Conservation (phyloP, 1,140 invertebrate species). For the Ganaspis sp. region DNA sequence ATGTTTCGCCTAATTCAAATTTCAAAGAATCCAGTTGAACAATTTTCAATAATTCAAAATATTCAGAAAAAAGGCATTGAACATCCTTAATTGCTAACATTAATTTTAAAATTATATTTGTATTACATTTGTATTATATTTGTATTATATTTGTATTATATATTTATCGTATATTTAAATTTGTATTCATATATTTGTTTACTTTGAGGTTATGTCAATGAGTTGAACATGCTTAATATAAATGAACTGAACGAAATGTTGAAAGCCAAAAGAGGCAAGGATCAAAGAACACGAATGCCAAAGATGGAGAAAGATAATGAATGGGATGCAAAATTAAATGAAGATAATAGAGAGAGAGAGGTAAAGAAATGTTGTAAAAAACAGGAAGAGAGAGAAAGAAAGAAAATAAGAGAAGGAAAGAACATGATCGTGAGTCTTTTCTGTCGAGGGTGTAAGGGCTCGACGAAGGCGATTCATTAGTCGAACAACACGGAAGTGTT, state of each 20-base stretch:
- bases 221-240: too few relatives aligned
- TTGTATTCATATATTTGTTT: too few relatives aligned
- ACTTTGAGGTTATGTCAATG: too few relatives aligned
- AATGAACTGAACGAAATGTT: background rate
- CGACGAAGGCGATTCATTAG: slow-evolving; percentile 74
- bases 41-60: too few relatives aligned
- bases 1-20: too few relatives aligned
- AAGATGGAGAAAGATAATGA: background rate
- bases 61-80: too few relatives aligned
- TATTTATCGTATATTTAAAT: too few relatives aligned
- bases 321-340: slow-evolving; percentile 12
- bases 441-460: slow-evolving; percentile 57
- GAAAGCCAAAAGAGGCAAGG: background rate
- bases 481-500: slow-evolving; percentile 75
- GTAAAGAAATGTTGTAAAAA: background rate
- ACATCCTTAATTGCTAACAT: too few relatives aligned
- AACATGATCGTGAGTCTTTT: slow-evolving; percentile 47
- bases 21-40: too few relatives aligned
- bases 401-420: slow-evolving; percentile 39
- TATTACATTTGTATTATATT: too few relatives aligned
- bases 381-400: slow-evolving; percentile 17
- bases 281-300: background rate
- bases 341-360: background rate
- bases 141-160: too few relatives aligned
- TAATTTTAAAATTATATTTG: too few relatives aligned